These are phyloP conservation scores for Nycteola revayana DNA, from an alignment of 2,888 invertebrate genomes.

Conservation along the genomic window DNA sequence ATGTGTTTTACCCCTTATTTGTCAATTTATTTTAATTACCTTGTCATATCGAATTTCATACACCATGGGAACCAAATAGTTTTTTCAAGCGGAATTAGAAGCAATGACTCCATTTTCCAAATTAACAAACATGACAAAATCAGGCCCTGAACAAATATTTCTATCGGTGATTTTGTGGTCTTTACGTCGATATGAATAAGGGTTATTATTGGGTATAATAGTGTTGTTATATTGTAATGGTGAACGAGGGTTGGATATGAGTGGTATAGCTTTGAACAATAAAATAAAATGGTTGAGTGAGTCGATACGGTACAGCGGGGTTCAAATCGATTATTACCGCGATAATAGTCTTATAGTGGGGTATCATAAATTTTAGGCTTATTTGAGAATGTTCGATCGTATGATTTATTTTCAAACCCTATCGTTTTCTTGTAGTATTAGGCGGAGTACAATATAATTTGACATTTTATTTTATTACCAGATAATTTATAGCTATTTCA, in stretches of 20 bases:
- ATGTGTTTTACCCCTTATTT: slow-evolving; percentile 23
- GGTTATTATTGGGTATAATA: slow-evolving; percentile 8
- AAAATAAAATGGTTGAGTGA: slow-evolving; percentile 74
- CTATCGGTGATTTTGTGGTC: slow-evolving; percentile 12
- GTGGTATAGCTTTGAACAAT: slow-evolving; percentile 70
- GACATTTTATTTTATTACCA: no score
- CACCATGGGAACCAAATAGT: slow-evolving; percentile 49
- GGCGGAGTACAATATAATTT: no score
- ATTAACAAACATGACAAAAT: slow-evolving; percentile 64
- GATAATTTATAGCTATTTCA: no score
- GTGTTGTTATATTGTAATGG: slow-evolving; percentile 24
- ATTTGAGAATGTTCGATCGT: slow-evolving; percentile 7
- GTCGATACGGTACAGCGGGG: slow-evolving; percentile 62
- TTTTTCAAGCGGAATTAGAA: slow-evolving; percentile 36
- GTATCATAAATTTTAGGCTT: slow-evolving; percentile 30
- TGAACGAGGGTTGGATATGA: slow-evolving; percentile 52
- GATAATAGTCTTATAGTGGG: slow-evolving; percentile 57
- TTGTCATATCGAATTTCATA: slow-evolving; percentile 17
- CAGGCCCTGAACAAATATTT: slow-evolving; percentile 28
- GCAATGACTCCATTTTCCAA: slow-evolving; percentile 52
- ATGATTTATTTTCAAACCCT: neutral
- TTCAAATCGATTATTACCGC: slow-evolving; percentile 75
- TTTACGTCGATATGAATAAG: slow-evolving; percentile 19
- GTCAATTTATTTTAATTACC: slow-evolving; percentile 13
- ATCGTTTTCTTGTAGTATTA: no score